Conservation (phyloP, 2,888 invertebrate genomes). For the Drosophila yooni region DNA sequence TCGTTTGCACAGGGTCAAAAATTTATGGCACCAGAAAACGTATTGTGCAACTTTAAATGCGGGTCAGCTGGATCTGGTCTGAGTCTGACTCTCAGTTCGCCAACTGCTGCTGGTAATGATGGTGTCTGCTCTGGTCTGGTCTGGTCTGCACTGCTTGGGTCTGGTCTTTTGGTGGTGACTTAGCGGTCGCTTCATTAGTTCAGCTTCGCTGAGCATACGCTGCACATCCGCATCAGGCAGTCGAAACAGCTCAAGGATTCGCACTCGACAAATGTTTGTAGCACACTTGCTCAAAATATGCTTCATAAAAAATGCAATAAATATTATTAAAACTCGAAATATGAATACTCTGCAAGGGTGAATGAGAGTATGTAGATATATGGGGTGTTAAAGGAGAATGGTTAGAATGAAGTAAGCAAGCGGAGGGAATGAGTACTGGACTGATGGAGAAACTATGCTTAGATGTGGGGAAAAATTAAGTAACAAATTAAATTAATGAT, state of each 20-base stretch:
- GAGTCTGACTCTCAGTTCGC: constrained; percentile 15
- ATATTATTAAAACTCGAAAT: constrained; percentile 7
- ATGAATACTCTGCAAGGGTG: constrained; percentile 22
- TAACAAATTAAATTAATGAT: not conserved
- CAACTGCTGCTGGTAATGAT: constrained; percentile 61
- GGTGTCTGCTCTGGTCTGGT: constrained; percentile 31
- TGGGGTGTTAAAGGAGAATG: too few relatives aligned
- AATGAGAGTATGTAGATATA: not conserved
- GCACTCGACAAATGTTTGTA: constrained; percentile 56
- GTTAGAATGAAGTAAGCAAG: not conserved
- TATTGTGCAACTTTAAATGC: constrained; percentile 83
- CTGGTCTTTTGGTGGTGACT: constrained; percentile 73
- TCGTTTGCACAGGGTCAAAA: constrained; percentile 54
- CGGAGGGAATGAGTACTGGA: not conserved
- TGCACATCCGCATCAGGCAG: constrained; percentile 67
- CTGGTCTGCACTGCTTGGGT: not conserved
- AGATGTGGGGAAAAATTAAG: not conserved
- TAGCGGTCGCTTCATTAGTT: constrained; percentile 83
- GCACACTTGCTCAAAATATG: constrained; percentile 67
- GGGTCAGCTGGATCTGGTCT: constrained; percentile 59
- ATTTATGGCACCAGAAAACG: constrained; percentile 84
- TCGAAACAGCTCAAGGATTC: constrained; percentile 30
- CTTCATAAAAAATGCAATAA: constrained; percentile 35
- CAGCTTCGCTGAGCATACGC: constrained; percentile 83
- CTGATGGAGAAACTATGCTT: not conserved